A percentile compares a stretch with the other conserved stretches of the same genome.
Evolutionary conservation across 2,113 vertebrate species (phyloP).

Genomic region (Galbula dea): DNA sequence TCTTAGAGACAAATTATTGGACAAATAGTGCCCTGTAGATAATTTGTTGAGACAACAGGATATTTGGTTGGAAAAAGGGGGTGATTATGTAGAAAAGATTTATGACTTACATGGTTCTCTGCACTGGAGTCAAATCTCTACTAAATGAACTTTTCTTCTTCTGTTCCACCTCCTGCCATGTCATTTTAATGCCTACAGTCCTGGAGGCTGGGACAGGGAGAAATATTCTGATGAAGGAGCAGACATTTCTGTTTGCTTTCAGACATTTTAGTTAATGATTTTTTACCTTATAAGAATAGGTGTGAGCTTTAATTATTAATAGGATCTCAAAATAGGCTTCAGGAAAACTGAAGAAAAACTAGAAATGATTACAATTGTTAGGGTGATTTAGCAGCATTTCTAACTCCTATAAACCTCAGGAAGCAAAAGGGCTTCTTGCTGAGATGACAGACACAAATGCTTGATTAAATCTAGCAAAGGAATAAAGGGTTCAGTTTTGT

Average conservation of each 20-base stretch:
- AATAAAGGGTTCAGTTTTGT: neutral
- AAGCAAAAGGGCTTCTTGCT: neutral
- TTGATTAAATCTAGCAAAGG: neutral
- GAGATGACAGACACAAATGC: neutral
- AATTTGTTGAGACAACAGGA: neutral
- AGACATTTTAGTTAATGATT: neutral
- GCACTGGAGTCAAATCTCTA: neutral
- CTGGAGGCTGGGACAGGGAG: neutral
- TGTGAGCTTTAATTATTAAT: neutral
- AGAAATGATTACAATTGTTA: neutral
- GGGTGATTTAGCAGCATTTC: neutral
- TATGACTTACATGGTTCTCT: neutral
- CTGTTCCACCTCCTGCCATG: neutral
- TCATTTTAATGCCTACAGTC: neutral
- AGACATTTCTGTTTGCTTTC: neutral
- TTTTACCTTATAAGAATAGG: neutral
- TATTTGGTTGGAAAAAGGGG: neutral
- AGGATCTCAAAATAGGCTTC: neutral
- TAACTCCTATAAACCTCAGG: neutral
- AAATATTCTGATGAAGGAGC: neutral
- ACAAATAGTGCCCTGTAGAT: neutral
- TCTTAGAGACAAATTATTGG: conserved; percentile 18
- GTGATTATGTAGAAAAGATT: neutral
- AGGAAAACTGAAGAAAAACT: neutral
- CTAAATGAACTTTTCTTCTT: neutral